These are phyloP conservation scores for Coremacera marginata DNA, from an alignment of 2,888 invertebrate species.

Conservation along the genomic window DNA sequence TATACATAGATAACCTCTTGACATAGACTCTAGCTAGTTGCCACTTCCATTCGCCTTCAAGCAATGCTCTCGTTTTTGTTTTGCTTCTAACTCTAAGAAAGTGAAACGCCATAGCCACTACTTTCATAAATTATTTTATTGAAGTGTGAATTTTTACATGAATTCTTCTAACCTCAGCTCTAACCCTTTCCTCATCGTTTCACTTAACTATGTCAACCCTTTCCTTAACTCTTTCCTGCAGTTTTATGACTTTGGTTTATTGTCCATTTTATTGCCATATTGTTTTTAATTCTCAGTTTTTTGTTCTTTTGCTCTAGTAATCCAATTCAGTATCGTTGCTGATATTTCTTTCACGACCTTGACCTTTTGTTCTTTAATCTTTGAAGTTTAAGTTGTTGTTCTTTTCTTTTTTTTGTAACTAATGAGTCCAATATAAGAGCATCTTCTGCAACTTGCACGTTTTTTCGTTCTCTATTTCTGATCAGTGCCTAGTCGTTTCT, in stretches of 20 bases:
- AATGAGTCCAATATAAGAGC: conserved; percentile 8
- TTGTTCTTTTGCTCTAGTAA: conserved; percentile 30
- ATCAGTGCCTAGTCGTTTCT: not conserved
- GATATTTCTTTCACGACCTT: conserved; percentile 8
- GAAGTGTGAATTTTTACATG: conserved; percentile 19
- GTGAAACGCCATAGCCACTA: not conserved
- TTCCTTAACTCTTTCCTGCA: conserved; percentile 11
- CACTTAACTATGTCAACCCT: not conserved
- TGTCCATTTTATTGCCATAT: not conserved
- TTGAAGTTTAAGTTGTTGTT: not conserved
- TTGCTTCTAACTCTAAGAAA: not conserved
- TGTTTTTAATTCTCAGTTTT: conserved; percentile 3
- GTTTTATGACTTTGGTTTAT: conserved; percentile 23
- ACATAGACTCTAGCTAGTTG: not conserved
- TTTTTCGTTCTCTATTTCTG: not conserved
- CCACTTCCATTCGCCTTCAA: not conserved
- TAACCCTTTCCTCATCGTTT: not conserved
- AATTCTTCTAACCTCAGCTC: not conserved
- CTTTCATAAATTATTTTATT: conserved; percentile 25
- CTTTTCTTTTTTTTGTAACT: not conserved
- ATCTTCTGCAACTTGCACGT: not conserved
- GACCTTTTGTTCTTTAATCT: conserved; percentile 28
- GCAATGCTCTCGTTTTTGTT: not conserved
- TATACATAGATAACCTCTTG: not conserved
- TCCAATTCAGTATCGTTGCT: conserved; percentile 25